Base-by-base conservation (phyloP, 2,113 vertebrate genomes). In the Sceloporus tristichus region DNA sequence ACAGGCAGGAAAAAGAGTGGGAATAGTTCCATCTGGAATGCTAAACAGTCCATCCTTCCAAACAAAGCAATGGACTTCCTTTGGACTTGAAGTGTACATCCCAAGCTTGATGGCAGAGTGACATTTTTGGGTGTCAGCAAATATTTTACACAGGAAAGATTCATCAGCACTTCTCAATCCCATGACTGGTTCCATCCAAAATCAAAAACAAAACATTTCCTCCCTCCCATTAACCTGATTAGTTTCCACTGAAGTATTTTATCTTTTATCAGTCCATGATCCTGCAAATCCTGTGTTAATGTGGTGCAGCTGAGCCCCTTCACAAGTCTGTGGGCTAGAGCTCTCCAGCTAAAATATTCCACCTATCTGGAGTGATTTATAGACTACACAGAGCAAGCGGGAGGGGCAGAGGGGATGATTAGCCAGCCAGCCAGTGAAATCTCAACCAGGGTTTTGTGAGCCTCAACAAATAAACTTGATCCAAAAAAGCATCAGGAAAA, bases 291-390 rank as follows among this genome's bases (percentile, higher is more conserved):
- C 88, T 91, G 92, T 48, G 65, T 92, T 91, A 91, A 88, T 87
- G 82, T 59, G 82, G 87, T 13, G 2, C 53, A 86, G 59, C 56
- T 78, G 42, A 65, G 71, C 23, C 48, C 56, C 42, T 14, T 16
- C 38, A 13, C 19, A 4, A 82, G 59, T 73, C 19, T 88, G 89
- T 86, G 89, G 59, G 56, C 21, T 19, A 8, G 18, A 74, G 80
- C 25, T 3, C 70, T 87, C 88, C 90, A 86, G 54, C 56, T 25
- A 77, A 89, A 79, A 77, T 90, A 93, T 93, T 90, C 93, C 93
- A 89, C 85, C 82, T 38, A 59, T 25, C 78, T 25, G 87, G 75
- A 73, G 88, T 54, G 90, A 91, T 89, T 89, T 77, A 85, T 86
- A 54, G 89, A 65, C 85, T 84, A 10, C 27, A 59, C 70, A n/a